A percentile compares a stretch with the other conserved stretches of the same genome.
These are phyloP conservation scores for Dendroctonus ponderosae DNA, from an alignment of 1,140 invertebrate species.

Conservation along the genomic window DNA sequence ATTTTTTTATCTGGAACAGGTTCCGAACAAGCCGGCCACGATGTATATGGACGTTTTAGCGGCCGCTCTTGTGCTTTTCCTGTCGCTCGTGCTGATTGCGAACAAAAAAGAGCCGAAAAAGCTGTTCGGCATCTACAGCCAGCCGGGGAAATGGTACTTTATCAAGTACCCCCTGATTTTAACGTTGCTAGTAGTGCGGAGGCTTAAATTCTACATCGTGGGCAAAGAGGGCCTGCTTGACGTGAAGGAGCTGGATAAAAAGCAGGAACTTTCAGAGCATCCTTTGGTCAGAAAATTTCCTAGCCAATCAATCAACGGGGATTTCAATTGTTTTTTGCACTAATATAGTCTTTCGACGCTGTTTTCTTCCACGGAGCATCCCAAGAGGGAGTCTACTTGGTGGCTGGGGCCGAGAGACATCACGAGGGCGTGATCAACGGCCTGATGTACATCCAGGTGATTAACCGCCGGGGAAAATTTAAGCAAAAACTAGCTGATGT, in stretches of 20 bases:
- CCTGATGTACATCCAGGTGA: conserved; percentile 58
- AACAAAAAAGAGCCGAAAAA: conserved; percentile 50
- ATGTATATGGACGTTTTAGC: conserved; percentile 33
- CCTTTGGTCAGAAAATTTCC: conserved; percentile 52
- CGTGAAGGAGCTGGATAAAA: conserved; percentile 58
- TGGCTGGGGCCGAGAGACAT: conserved; percentile 56
- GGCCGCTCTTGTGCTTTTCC: conserved; percentile 24
- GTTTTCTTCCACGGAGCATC: conserved; percentile 59
- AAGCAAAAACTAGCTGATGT: too few relatives aligned
- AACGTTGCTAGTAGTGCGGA: conserved; percentile 56
- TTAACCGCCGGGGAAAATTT: background rate
- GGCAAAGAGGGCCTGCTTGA: conserved; percentile 25
- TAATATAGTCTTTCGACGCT: conserved; percentile 60
- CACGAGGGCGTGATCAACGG: conserved; percentile 58
- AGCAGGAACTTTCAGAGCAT: conserved; percentile 60
- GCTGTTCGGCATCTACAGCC: conserved; percentile 60
- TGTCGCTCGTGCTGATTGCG: conserved; percentile 8
- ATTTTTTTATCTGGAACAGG: conserved; percentile 52
- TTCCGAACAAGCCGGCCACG: conserved; percentile 68
- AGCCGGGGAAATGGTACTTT: conserved; percentile 62
- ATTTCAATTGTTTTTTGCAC: background rate
- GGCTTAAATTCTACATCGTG: conserved; percentile 49
- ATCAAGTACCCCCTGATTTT: conserved; percentile 61
- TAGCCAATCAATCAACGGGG: background rate
- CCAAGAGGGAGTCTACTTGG: conserved; percentile 55